Evolutionary conservation across 35 echinoderm and acorn worm species (phyloP).

Genomic region (Apostichopus japonicus): DNA sequence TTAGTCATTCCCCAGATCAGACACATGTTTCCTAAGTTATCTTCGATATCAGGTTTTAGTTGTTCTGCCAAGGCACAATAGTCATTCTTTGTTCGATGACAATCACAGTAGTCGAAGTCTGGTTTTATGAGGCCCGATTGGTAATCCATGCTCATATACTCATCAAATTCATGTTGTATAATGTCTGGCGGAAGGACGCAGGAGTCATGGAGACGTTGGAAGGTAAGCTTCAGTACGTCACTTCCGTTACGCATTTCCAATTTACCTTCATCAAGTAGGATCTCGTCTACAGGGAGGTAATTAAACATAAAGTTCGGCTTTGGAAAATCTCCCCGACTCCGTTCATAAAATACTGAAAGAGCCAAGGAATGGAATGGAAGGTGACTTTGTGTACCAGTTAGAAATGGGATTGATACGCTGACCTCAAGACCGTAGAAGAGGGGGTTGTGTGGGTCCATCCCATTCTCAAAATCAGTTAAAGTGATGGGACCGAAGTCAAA

Average conservation of each 20-base stretch:
- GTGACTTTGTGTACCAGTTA: neutral
- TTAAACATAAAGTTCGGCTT: neutral
- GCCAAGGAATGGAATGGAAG: neutral
- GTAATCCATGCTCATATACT: neutral
- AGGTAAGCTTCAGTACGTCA: neutral
- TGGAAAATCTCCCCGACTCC: constrained; percentile 10
- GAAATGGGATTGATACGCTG: neutral
- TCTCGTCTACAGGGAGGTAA: constrained; percentile 27
- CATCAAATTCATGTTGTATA: neutral
- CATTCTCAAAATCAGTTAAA: neutral
- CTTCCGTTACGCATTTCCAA: neutral
- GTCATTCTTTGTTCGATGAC: neutral
- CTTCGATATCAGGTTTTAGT: neutral
- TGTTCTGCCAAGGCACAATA: neutral
- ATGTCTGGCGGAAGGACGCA: neutral
- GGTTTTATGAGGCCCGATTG: neutral
- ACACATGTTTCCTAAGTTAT: neutral
- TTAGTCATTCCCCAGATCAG: neutral
- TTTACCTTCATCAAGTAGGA: neutral
- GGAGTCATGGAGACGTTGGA: neutral
- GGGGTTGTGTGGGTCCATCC: neutral
- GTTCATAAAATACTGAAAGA: neutral
- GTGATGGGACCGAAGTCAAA: neutral
- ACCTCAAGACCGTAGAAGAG: neutral
- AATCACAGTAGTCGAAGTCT: neutral